Evolutionary conservation across 2,113 vertebrate genomes (phyloP).

Genomic region (Eulemur macaco): DNA sequence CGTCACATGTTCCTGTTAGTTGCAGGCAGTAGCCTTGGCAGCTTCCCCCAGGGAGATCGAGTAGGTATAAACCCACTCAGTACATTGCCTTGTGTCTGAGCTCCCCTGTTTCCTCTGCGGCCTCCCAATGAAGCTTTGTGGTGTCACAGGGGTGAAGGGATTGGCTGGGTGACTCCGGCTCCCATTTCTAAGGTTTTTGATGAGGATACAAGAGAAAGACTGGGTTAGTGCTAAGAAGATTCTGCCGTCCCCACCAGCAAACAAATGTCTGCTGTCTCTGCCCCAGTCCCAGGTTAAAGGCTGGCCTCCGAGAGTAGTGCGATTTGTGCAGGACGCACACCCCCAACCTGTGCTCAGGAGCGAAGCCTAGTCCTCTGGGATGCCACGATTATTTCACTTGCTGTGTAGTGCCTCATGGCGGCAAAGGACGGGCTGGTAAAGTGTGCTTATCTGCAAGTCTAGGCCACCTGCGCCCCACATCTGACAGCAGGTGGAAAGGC

Average conservation of each 20-base stretch:
- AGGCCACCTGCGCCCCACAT: accelerated
- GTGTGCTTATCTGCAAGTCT: background rate
- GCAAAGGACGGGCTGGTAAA: background rate
- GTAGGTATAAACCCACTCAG: conserved; percentile 94
- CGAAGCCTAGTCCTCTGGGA: background rate
- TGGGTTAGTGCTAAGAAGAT: background rate
- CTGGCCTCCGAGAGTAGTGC: background rate
- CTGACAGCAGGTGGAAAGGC: background rate
- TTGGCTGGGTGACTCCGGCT: background rate
- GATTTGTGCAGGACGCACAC: background rate
- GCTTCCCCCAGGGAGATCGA: conserved; percentile 90
- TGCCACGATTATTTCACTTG: background rate
- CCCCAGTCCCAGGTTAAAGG: background rate
- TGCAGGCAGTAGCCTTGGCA: conserved; percentile 88
- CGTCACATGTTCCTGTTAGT: conserved; percentile 71
- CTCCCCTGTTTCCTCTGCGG: background rate
- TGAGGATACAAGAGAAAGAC: background rate
- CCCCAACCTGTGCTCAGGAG: background rate
- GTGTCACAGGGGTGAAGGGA: background rate
- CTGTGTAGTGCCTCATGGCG: background rate
- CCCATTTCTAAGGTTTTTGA: background rate
- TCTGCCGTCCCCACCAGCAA: background rate
- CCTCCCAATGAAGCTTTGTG: background rate
- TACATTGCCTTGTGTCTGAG: conserved; percentile 86
- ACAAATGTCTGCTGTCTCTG: background rate